Base-by-base conservation (phyloP, 1,140 invertebrate species). In the Ganaspis sp. region DNA sequence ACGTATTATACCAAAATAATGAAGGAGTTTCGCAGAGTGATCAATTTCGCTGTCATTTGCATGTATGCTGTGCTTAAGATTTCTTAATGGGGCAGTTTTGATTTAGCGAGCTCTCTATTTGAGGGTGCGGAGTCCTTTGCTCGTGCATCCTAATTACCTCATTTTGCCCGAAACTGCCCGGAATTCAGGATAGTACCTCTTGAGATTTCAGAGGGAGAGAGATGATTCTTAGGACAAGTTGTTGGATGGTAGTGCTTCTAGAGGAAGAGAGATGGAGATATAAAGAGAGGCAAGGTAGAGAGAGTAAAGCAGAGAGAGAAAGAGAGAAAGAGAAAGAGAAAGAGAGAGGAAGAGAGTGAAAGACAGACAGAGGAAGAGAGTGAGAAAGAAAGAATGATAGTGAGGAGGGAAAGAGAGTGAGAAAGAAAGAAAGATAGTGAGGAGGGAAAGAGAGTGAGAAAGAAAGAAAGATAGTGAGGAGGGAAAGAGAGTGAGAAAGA, bases 81-180 rank as follows among this genome's bases (percentile, higher is more conserved):
- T 89, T 89, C 86, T 89, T 86, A 86, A 83, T 82, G 53, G 77
- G 83, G 83, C 76, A 83, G 84, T 90, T 89, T 90, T 89, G 87
- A 89, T 89, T 88, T 88, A 88, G 78, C 81, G 69, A 40, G 15
- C 64, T 49, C 17, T 69, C 81, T 73, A 82, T 74, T 74, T 76
- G 73, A 69, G 78, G 69, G 77, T 70, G 76, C 49, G 76, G 73
- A 72, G 79, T 72, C 79, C 74, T 79, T 77, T 80, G 75, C 82
- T 79, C 84, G 85, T 89, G 89, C 88, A 90, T 90, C 84, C 88
- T 90, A 90, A 90, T 90, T 90, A 89, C 89, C 88, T 90, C 87
- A 90, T 90, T 90, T 89, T 83, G 73, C 80, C 82, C 81, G 75
- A 88, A 89, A 90, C 88, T 89, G 86, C 83, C 84, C 87, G 86